These are phyloP conservation scores for Aix galericulata DNA, from an alignment of 2,113 vertebrate genomes.

Conservation along the genomic window DNA sequence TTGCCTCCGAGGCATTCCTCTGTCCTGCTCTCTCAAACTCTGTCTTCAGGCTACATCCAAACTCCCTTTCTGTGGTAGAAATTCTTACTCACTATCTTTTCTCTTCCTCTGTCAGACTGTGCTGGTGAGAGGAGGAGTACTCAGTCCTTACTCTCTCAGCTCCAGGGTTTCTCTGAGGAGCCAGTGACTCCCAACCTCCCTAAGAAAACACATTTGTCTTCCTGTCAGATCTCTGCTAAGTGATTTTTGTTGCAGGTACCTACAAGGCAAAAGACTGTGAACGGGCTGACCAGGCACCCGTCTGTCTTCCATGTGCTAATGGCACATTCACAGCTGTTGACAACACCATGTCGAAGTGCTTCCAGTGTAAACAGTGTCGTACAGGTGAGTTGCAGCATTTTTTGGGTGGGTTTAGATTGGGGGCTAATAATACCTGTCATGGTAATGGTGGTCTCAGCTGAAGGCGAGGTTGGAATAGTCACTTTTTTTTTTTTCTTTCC, in stretches of 20 bases:
- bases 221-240: not conserved
- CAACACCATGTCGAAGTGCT: constrained; percentile 52
- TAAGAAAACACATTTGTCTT: fast-evolving
- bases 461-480: not conserved
- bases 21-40: not conserved
- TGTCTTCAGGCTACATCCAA: not conserved
- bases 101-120: not conserved
- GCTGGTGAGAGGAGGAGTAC: not conserved
- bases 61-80: not conserved
- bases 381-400: constrained; percentile 15
- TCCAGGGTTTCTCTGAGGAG: not conserved
- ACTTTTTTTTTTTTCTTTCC: not conserved
- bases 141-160: not conserved
- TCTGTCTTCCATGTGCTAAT: not conserved
- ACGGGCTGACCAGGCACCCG: not conserved
- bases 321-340: constrained; percentile 43
- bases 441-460: not conserved
- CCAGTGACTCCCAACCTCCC: not conserved
- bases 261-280: constrained; percentile 62
- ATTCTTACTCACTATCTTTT: not conserved
- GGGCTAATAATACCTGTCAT: not conserved
- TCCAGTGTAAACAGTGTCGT: constrained; percentile 11
- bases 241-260: constrained; percentile 57
- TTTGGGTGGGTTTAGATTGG: not conserved
- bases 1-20: not conserved